Conservation (phyloP, 2,797 vertebrate species). For the Bucorvus abyssinicus region DNA sequence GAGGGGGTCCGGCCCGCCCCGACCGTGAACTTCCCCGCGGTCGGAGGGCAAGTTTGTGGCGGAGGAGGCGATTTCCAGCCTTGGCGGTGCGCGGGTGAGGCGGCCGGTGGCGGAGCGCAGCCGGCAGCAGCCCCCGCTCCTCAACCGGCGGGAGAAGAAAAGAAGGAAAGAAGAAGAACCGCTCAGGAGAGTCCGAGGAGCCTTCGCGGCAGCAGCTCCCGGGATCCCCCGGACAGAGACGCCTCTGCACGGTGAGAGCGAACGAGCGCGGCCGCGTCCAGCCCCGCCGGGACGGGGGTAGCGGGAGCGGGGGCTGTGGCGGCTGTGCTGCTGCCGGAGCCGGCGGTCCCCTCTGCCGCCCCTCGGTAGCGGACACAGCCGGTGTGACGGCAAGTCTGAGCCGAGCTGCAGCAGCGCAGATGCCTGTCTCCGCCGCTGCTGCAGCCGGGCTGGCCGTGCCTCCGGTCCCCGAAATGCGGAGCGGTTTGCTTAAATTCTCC, state of each 20-base stretch:
- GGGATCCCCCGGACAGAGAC: not conserved
- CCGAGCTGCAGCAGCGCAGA: not conserved
- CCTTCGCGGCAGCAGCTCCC: not conserved
- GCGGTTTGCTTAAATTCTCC: not conserved
- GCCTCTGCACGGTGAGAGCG: not conserved
- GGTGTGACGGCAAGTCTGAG: not conserved
- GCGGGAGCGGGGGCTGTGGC: not conserved
- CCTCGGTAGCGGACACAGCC: not conserved
- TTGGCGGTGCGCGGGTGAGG: not conserved
- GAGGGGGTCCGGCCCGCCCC: not conserved
- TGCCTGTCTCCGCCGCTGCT: not conserved
- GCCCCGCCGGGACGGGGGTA: not conserved
- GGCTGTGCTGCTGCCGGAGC: not conserved
- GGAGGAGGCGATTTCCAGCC: not conserved
- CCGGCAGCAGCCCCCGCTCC: not conserved
- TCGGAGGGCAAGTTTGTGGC: conserved; percentile 24
- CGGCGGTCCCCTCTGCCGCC: not conserved
- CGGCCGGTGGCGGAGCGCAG: no score
- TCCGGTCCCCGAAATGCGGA: not conserved
- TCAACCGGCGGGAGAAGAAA: not conserved
- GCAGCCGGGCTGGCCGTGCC: not conserved
- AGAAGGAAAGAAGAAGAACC: no score
- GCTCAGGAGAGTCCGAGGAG: not conserved
- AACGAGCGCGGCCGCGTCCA: not conserved
- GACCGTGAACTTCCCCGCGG: not conserved